Conservation (phyloP, 2,888 invertebrate species). For the Phanerotoma sp. region DNA sequence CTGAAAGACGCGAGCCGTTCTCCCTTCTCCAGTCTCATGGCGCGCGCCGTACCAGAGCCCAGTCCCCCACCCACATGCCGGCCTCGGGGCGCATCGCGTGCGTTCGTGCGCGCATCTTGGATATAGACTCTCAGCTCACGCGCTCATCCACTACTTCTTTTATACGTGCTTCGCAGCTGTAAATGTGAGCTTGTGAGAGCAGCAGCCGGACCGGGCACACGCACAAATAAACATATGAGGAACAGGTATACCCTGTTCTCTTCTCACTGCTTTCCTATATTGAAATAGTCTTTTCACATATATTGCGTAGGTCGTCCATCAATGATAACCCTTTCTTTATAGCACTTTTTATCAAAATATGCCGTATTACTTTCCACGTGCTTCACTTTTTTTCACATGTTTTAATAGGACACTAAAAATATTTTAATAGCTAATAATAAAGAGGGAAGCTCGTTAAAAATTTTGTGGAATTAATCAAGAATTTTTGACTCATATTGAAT, state of each 20-base stretch:
- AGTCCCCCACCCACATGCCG: constrained; percentile 30
- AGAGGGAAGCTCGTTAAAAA: no score
- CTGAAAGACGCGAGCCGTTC: constrained; percentile 53
- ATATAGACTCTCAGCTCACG: constrained; percentile 35
- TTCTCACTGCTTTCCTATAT: constrained; percentile 13
- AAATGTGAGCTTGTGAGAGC: constrained; percentile 21
- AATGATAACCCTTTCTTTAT: constrained; percentile 17
- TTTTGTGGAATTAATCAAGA: no score
- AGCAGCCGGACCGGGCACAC: constrained; percentile 25
- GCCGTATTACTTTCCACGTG: background rate
- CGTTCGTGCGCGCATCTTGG: constrained; percentile 34
- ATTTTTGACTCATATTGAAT: no score
- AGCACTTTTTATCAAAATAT: constrained; percentile 2
- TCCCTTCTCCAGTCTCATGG: constrained; percentile 49
- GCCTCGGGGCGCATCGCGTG: constrained; percentile 41
- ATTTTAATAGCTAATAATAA: no score
- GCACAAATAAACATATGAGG: constrained; percentile 3
- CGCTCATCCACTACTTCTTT: constrained; percentile 19
- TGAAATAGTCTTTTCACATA: background rate
- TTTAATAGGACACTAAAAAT: no score
- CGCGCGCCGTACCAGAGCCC: constrained; percentile 53
- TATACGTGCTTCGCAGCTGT: background rate
- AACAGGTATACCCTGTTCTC: constrained; percentile 32
- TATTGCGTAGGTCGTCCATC: constrained; percentile 19
- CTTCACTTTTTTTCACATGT: no score